Conservation (phyloP, 2,797 vertebrate genomes). For the Artibeus lituratus region DNA sequence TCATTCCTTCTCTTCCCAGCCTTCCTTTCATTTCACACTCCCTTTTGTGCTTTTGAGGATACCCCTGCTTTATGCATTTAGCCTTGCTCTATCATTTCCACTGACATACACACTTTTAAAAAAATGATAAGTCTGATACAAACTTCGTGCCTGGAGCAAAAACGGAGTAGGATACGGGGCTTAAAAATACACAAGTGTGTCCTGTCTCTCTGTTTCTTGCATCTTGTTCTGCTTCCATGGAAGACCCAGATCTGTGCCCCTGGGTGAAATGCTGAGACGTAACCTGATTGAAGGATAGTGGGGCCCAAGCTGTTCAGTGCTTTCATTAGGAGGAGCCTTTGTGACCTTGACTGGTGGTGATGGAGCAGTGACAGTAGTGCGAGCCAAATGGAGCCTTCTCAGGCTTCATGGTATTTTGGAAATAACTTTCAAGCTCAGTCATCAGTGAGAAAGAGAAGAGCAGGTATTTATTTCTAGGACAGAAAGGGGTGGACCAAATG, state of each 20-base stretch:
- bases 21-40: not conserved
- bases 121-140: not conserved
- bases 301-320: not conserved
- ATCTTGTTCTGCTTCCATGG: not conserved
- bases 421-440: not conserved
- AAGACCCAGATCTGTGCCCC: not conserved
- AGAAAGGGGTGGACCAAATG: not conserved
- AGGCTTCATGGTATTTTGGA: not conserved
- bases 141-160: not conserved
- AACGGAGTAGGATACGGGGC: not conserved
- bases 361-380: not conserved
- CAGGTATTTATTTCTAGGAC: not conserved
- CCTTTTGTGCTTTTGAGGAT: not conserved
- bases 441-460: not conserved
- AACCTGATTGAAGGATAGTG: not conserved
- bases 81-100: not conserved
- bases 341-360: not conserved
- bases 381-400: not conserved
- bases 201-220: not conserved
- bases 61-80: not conserved
- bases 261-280: not conserved
- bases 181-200: not conserved
- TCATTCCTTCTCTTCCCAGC: not conserved
- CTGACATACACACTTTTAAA: not conserved
- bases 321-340: not conserved